phyloP scores from a whole-genome alignment of 2,797 vertebrate species.

The Arnoldichthys spilopterus region DNA sequence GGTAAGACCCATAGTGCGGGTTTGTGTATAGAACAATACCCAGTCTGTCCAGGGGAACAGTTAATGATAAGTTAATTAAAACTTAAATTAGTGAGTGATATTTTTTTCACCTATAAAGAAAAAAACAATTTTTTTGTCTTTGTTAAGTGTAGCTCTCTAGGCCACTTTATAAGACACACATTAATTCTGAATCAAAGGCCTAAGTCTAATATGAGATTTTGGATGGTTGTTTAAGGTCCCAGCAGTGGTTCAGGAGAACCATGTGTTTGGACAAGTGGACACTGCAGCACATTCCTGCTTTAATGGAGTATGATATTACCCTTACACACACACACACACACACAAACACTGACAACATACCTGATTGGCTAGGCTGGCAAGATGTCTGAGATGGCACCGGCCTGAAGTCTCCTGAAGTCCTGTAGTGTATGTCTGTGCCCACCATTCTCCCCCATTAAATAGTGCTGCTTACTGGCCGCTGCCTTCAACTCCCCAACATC shows the following conservation, averaged over 20 bases:
- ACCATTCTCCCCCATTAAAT: too few relatives aligned
- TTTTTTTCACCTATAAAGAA: too few relatives aligned
- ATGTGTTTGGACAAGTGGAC: slow-evolving; percentile 74
- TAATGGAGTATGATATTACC: slow-evolving; percentile 57
- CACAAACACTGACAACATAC: not conserved
- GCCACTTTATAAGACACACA: not conserved
- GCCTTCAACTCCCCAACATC: too few relatives aligned
- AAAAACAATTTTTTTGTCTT: not conserved
- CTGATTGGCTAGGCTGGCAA: not conserved
- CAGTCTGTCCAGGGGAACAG: not conserved
- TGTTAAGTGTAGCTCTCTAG: not conserved
- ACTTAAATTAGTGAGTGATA: too few relatives aligned
- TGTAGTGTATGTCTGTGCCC: not conserved
- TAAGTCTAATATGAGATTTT: not conserved
- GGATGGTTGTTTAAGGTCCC: slow-evolving; percentile 75
- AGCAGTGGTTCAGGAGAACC: slow-evolving; percentile 77
- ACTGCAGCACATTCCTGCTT: slow-evolving; percentile 76
- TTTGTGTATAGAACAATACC: not conserved
- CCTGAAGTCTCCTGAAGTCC: too few relatives aligned
- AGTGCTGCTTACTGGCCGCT: too few relatives aligned
- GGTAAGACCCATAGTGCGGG: slow-evolving; percentile 64
- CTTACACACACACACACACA: slow-evolving; percentile 24
- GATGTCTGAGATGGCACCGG: too few relatives aligned
- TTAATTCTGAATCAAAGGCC: not conserved
- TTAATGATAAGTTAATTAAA: too few relatives aligned